A percentile compares a stretch with the other conserved stretches of the same genome.
phyloP scores from a whole-genome alignment of 2,113 vertebrate genomes.

The Macquaria ambigua region DNA sequence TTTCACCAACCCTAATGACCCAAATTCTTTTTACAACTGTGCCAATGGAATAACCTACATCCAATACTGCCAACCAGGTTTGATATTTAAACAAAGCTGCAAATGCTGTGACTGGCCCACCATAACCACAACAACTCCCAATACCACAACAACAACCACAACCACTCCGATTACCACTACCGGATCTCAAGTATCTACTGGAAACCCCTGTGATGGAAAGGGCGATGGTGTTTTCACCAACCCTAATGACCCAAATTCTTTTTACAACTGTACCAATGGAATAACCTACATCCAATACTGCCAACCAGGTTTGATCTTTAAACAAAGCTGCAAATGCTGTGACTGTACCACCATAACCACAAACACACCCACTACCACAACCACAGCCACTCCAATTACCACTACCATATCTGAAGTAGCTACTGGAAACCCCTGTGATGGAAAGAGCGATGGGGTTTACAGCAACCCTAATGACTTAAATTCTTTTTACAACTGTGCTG shows the following conservation, averaged over 20 bases:
- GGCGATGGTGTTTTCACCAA: constrained; percentile 26
- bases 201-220: not conserved
- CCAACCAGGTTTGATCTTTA: constrained; percentile 10
- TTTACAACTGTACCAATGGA: constrained; percentile 48
- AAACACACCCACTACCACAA: no score
- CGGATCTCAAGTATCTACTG: no score
- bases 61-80: not conserved
- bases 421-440: no score
- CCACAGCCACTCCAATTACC: no score
- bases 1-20: constrained; percentile 33
- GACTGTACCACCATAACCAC: constrained; percentile 30
- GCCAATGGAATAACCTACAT: not conserved
- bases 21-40: constrained; percentile 52
- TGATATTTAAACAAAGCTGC: constrained; percentile 36
- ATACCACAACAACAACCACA: no score
- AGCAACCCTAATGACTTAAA: no score
- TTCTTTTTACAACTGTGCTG: no score
- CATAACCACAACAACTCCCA: no score
- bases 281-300: constrained; percentile 13
- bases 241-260: constrained; percentile 11
- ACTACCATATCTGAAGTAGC: no score
- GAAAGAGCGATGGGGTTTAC: no score
- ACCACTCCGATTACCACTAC: not conserved
- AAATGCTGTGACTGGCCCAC: constrained; percentile 53
- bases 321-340: constrained; percentile 45